Evolutionary conservation across 2,113 vertebrate species (phyloP).

Genomic region (Odocoileus hemionus): DNA sequence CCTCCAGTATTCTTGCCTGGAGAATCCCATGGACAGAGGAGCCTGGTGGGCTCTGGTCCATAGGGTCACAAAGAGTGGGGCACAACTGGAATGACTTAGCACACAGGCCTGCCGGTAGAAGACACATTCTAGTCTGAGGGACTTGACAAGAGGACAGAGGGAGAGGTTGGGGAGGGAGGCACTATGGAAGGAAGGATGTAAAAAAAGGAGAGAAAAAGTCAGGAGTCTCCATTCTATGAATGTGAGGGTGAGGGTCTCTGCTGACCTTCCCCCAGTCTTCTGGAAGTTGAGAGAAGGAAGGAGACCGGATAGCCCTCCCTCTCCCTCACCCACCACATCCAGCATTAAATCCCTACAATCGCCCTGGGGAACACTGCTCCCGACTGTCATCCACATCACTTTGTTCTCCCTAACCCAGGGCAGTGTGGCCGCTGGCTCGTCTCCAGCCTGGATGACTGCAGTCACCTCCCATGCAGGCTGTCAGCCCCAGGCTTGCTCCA

Average conservation of each 20-base stretch:
- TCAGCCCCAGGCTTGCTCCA: neutral
- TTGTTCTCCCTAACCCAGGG: neutral
- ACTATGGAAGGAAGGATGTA: neutral
- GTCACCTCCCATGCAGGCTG: neutral
- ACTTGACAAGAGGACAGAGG: neutral
- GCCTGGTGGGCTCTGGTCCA: neutral
- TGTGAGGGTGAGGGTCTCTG: neutral
- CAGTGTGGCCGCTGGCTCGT: neutral
- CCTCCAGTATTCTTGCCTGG: neutral
- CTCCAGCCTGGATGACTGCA: neutral
- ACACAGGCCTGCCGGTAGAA: neutral
- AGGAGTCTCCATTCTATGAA: neutral
- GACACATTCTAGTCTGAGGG: neutral
- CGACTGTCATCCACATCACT: no score
- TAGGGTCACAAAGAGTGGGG: neutral
- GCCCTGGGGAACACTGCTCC: neutral
- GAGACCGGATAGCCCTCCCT: neutral
- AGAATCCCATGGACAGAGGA: neutral
- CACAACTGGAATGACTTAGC: neutral
- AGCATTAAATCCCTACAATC: neutral
- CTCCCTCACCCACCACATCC: neutral
- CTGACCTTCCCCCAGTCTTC: neutral
- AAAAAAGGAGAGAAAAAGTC: neutral
- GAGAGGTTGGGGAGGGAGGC: rapidly evolving
- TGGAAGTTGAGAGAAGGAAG: neutral